Evolutionary conservation across 2,888 invertebrate species (phyloP).

Genomic region (Netelia virgata): DNA sequence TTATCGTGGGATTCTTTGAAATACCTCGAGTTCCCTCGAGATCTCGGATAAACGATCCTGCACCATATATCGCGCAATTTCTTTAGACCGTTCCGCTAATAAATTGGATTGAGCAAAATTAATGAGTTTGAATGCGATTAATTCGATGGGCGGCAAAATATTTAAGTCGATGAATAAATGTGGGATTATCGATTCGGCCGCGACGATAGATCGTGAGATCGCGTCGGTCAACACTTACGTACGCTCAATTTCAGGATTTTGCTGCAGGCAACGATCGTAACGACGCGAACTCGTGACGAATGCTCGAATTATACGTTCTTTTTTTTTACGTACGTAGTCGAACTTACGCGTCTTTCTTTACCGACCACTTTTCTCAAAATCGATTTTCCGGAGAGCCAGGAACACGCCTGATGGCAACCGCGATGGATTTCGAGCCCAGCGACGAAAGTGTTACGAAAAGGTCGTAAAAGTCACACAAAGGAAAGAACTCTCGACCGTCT

Average conservation of each 20-base stretch:
- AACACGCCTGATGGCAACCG: neutral
- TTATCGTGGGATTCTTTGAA: neutral
- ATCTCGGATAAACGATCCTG: neutral
- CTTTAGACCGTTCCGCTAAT: neutral
- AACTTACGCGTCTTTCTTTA: conserved; percentile 1
- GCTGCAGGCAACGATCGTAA: conserved; percentile 13
- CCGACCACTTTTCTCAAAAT: conserved; percentile 33
- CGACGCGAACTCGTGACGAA: neutral
- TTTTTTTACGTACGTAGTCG: conserved; percentile 13
- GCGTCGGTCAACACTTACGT: neutral
- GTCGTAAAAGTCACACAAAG: conserved; percentile 7
- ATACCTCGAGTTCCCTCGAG: neutral
- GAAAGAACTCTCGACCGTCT: neutral
- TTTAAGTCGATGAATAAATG: neutral
- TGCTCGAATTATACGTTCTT: conserved; percentile 43
- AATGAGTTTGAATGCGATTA: neutral
- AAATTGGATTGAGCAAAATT: neutral
- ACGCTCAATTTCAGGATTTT: conserved; percentile 25
- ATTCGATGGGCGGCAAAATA: neutral
- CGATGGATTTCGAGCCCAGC: neutral
- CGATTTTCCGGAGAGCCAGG: neutral
- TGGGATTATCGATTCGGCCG: conserved; percentile 39
- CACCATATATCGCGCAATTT: neutral
- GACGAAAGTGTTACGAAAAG: neutral
- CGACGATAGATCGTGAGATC: conserved; percentile 35